A percentile compares a stretch with the other conserved stretches of the same genome.
Evolutionary conservation across 53 echinoderm and acorn worm species (phyloP).

Genomic region (Zoroaster sp.): DNA sequence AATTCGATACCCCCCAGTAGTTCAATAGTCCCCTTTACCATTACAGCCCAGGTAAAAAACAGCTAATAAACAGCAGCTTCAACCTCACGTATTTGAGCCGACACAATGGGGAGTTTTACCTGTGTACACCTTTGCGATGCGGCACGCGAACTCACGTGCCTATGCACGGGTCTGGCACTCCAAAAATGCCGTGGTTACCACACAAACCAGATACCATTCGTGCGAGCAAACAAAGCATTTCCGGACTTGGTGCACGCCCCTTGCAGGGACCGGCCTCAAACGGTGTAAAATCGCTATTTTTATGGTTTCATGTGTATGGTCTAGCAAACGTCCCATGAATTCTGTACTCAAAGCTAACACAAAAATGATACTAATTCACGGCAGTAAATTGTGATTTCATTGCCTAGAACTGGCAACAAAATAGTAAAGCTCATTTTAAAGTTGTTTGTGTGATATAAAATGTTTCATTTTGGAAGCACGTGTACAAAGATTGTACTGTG

Average conservation of each 20-base stretch:
- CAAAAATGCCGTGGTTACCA: not conserved
- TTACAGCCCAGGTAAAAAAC: not conserved
- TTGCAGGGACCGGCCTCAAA: not conserved
- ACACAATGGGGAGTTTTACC: not conserved
- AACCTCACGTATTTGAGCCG: not conserved
- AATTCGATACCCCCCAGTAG: not conserved
- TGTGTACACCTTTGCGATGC: constrained; percentile 19
- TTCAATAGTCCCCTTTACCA: not conserved
- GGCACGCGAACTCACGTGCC: constrained; percentile 55
- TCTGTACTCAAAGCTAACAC: no score
- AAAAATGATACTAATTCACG: no score
- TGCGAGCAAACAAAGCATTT: constrained; percentile 35
- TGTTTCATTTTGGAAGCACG: no score
- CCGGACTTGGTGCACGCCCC: constrained; percentile 44
- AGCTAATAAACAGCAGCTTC: not conserved
- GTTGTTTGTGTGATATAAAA: no score
- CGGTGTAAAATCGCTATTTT: no score
- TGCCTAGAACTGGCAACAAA: no score
- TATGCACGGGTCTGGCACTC: not conserved
- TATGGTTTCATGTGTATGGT: no score
- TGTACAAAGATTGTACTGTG: no score
- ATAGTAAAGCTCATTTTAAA: no score
- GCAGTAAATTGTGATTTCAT: no score
- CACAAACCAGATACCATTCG: not conserved
- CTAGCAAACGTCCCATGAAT: no score